These are phyloP conservation scores for Epinotia ramella DNA, from an alignment of 2,888 invertebrate species.

Conservation along the genomic window DNA sequence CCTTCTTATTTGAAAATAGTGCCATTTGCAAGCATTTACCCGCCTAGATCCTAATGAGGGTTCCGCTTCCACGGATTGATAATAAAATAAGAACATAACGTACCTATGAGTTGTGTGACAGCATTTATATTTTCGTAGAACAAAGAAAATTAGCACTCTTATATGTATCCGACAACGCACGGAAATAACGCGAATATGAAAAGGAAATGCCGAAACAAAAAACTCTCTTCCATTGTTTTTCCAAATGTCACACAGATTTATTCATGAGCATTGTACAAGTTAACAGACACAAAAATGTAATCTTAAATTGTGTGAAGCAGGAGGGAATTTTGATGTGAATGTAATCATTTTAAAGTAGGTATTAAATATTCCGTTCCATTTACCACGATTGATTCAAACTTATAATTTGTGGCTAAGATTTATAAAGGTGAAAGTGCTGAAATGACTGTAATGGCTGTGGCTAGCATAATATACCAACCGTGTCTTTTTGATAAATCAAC, in stretches of 20 bases:
- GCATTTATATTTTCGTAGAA: not conserved
- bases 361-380: not conserved
- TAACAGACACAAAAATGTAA: not conserved
- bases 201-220: constrained; percentile 5
- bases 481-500: too few species aligned
- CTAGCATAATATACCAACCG: too few species aligned
- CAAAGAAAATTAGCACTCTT: constrained; percentile 21
- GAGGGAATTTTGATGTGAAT: not conserved
- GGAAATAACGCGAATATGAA: not conserved
- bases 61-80: constrained; percentile 5
- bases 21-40: not conserved
- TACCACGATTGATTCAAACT: not conserved
- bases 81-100: constrained; percentile 4
- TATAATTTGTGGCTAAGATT: not conserved
- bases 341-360: not conserved
- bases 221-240: not conserved
- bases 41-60: constrained; percentile 9
- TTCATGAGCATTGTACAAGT: not conserved
- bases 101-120: not conserved
- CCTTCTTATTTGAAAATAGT: not conserved
- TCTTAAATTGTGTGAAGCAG: not conserved
- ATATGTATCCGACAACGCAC: constrained; percentile 3
- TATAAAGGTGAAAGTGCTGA: too few species aligned
- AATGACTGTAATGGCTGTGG: too few species aligned
- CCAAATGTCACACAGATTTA: constrained; percentile 2